A percentile compares a stretch with the other conserved stretches of the same genome.
Conservation (phyloP, 2,888 invertebrate species). For the Amaurobius ferox region DNA sequence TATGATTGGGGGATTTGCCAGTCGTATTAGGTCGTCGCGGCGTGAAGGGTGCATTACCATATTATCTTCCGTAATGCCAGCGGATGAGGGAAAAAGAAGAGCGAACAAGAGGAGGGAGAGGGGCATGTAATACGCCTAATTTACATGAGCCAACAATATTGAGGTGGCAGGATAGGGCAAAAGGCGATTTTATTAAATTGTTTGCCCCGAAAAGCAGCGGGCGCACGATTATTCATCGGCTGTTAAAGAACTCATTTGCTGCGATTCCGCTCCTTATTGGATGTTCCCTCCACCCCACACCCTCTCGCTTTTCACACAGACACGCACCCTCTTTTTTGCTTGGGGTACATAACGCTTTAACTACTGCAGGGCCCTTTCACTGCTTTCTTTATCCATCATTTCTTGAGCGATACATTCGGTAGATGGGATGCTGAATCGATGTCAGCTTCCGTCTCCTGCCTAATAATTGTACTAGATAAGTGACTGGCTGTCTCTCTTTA, state of each 20-base stretch:
- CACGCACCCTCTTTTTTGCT: background rate
- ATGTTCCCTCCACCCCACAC: background rate
- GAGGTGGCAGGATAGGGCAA: conserved; percentile 72
- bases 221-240: conserved; percentile 69
- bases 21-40: conserved; percentile 68
- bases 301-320: background rate
- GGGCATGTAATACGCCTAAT: conserved; percentile 70
- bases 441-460: background rate
- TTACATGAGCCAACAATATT: conserved; percentile 73
- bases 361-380: background rate
- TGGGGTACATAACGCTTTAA: background rate
- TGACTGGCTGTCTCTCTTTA: too few relatives aligned
- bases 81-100: conserved; percentile 4
- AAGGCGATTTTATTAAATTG: conserved; percentile 73
- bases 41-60: conserved; percentile 72
- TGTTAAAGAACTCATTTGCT: conserved; percentile 68
- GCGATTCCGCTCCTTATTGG: conserved; percentile 28
- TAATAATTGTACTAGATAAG: background rate
- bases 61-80: conserved; percentile 72
- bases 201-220: conserved; percentile 63
- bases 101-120: conserved; percentile 34
- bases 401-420: background rate
- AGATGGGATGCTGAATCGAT: background rate
- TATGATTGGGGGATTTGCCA: conserved; percentile 72
- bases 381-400: conserved; percentile 15